Base-by-base conservation (phyloP, 1,140 invertebrate genomes). In the Eulimnadia texana region DNA sequence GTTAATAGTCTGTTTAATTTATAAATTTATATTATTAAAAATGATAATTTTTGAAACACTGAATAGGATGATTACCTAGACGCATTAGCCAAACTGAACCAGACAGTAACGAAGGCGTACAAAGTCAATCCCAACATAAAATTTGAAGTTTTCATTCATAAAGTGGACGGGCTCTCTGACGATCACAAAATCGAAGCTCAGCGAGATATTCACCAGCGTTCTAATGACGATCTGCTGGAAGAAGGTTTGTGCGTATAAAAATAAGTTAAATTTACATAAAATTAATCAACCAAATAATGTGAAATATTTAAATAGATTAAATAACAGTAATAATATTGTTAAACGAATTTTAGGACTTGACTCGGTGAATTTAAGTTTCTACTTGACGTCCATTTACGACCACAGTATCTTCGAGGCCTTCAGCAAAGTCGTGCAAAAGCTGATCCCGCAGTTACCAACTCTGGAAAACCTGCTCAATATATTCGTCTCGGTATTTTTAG, bases 371-470 rank as follows among this genome's bases (percentile, higher is more conserved):
- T 73, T 93, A 19, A 92, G 93, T 70, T 98, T 98, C 77, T 94
- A 99, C 74, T 76, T 99, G 49, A 99, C 97, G 13, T 98, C 93
- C 62, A 99, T 99, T 65, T 99, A 99, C 73, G 97, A 99, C 76
- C 96, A 99, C 72, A 98, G 95, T 62, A 99, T 99, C 75, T 99
- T 99, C 78, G 97, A 99, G 79, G 96, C 96, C 16, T 99, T 99
- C 74, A 98, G 93, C 67, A 99, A 99, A 86, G 95, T 99, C 66
- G 94, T 99, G 54, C 97, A 99, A 72, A 99, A 99, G 74, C 76
- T 99, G 62, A 98, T 99, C 70, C 94, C 93, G 53, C 94, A 99
- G 72, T 77, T 99, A 65, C 90, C 94, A 55, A 93, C 92, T 13
- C 77, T 99, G 68, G 97, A 99, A 79, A 96, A 98, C 77, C 80